Percentiles rank a stretch among this genome's conserved stretches.
These are phyloP conservation scores for Monoplex corrugatus DNA, from an alignment of 2,888 invertebrate genomes.

Conservation along the genomic window DNA sequence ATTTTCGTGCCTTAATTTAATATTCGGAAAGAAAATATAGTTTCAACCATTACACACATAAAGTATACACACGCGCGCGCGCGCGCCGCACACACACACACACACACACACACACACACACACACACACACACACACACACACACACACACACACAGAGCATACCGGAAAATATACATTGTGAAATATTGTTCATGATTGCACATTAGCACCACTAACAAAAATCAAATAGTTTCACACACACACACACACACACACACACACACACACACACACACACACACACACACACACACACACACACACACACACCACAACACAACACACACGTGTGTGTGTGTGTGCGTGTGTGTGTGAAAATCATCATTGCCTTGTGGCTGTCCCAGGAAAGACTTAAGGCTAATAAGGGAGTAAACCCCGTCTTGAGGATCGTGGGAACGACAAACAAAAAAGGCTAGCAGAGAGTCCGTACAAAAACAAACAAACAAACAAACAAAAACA, in stretches of 20 bases:
- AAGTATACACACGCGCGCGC: background rate
- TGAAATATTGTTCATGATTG: too few species aligned
- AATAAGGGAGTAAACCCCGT: too few species aligned
- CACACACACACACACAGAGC: background rate
- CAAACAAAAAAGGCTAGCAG: too few species aligned
- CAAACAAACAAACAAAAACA: too few species aligned
- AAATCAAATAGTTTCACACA: background rate
- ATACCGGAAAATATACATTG: too few species aligned
- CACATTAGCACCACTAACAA: too few species aligned
- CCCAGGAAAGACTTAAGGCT: too few species aligned
- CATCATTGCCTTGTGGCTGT: background rate
- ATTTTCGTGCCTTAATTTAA: too few species aligned
- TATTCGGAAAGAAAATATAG: too few species aligned
- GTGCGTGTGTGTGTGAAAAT: background rate
- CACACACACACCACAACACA: background rate
- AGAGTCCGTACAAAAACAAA: too few species aligned
- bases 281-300: constrained; percentile 40
- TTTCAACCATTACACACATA: too few species aligned
- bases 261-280: constrained; percentile 40
- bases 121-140: background rate
- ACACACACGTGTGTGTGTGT: background rate
- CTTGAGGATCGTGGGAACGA: too few species aligned
- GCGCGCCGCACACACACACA: background rate
- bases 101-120: constrained; percentile 26
- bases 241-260: background rate